Conservation (phyloP, 2,888 invertebrate genomes). For the Sinotaia quadrata region DNA sequence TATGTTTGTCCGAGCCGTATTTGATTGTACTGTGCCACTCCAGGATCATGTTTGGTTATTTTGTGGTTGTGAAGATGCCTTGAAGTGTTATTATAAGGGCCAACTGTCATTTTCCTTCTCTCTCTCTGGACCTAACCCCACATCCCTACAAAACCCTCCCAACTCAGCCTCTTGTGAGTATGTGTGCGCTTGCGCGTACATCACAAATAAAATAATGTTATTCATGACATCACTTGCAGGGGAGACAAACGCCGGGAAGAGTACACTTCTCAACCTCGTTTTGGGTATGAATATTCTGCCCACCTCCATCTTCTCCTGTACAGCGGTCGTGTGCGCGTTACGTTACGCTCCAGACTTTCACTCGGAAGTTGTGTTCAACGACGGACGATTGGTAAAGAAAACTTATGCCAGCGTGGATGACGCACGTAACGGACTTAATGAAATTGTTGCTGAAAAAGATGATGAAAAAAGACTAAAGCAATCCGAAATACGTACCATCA, state of each 20-base stretch:
- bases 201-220: too few relatives aligned
- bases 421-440: conserved; percentile 16
- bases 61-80: too few relatives aligned
- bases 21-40: too few relatives aligned
- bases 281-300: conserved; percentile 56
- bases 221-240: conserved; percentile 50
- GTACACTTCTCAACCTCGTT: conserved; percentile 60
- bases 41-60: too few relatives aligned
- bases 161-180: too few relatives aligned
- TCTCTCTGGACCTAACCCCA: too few relatives aligned
- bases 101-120: too few relatives aligned
- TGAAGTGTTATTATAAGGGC: too few relatives aligned
- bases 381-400: conserved; percentile 15
- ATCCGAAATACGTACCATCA: conserved; percentile 31
- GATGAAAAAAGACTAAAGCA: conserved; percentile 25
- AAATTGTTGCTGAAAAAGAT: conserved; percentile 18
- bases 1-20: too few relatives aligned
- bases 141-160: too few relatives aligned
- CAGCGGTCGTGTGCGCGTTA: conserved; percentile 56
- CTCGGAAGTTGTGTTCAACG: conserved; percentile 40
- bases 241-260: conserved; percentile 66
- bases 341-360: conserved; percentile 42
- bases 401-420: conserved; percentile 18
- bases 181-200: too few relatives aligned
- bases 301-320: conserved; percentile 56